Evolutionary conservation across 2,113 vertebrate species (phyloP), one percentile per base, ranked within the genome.

Genomic region (Dasyurus viverrinus): DNA sequence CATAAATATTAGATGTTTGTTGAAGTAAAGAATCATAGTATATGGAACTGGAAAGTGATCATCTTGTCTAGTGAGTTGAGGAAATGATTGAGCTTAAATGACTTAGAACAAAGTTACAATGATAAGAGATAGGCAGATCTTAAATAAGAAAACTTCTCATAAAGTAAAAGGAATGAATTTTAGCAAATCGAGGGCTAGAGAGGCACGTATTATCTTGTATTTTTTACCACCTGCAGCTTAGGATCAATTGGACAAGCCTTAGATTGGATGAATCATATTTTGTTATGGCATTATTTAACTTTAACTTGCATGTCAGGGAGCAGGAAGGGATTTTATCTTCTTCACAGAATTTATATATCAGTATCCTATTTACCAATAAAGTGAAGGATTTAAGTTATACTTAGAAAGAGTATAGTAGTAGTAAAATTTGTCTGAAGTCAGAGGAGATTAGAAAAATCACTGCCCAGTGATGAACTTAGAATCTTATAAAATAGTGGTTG

Each of bases 401-500:
- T 93, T 96, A 68, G 92, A 95, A 54, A 57, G n/a, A n/a, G n/a
- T n/a, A n/a, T n/a, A n/a, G n/a, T n/a, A 48, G 5, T 30, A 91
- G 42, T 5, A 16, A 55, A 52, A 47, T 93, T 48, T 27, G 50
- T 94, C 46, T 48, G 26, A 90, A 47, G n/a, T 84, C n/a, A n/a
- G 36, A 3, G 92, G 92, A 68, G 94, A 50, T 23, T 53, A 36
- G 60, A 22, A 14, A 10, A 22, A 50, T 8, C 36, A 94, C 2
- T 48, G 76, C 26, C 76, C 60, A 47, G 48, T 68, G 53, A 52
- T 52, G 89, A 91, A 23, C 50, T 42, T 11, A 46, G 47, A 92
- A 36, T 50, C 16, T 46, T 54, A 53, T 26, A 94, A 46, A 36
- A 8, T 36, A 8, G 2, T 22, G 5, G 50, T 54, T 25, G n/a